Conservation (phyloP, 1,140 invertebrate species). For the Kradibia gibbosae region DNA sequence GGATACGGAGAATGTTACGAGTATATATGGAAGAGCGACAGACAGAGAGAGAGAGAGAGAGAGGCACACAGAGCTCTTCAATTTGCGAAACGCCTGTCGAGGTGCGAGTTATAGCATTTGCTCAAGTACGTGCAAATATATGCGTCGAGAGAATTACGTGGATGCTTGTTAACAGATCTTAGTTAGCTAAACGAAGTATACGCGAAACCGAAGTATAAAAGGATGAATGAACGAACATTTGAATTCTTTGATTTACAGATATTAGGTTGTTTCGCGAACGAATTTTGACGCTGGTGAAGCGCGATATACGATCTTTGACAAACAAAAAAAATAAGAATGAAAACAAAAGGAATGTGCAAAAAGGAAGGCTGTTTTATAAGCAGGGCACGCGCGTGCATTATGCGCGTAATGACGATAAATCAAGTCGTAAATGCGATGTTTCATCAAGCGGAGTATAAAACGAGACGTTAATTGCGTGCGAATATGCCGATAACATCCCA, state of each 20-base stretch:
- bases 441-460: slow-evolving; percentile 59
- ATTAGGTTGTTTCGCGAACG: background rate
- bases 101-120: slow-evolving; percentile 20
- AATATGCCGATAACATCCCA: slow-evolving; percentile 59
- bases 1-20: background rate
- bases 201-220: background rate
- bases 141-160: background rate
- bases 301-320: background rate
- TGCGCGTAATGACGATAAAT: slow-evolving; percentile 57
- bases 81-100: slow-evolving; percentile 42
- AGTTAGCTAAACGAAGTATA: background rate
- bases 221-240: background rate
- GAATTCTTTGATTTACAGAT: background rate
- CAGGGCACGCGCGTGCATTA: slow-evolving; percentile 49
- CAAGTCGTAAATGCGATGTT: slow-evolving; percentile 59
- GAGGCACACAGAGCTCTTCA: slow-evolving; percentile 21
- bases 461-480: slow-evolving; percentile 63
- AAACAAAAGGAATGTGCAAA: background rate
- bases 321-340: background rate
- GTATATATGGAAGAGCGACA: background rate
- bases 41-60: background rate
- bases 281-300: background rate
- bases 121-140: background rate
- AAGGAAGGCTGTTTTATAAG: slow-evolving; percentile 54
- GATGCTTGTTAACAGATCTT: background rate